phyloP scores from a whole-genome alignment of 1,140 invertebrate species.

The Euglossa dilemma region DNA sequence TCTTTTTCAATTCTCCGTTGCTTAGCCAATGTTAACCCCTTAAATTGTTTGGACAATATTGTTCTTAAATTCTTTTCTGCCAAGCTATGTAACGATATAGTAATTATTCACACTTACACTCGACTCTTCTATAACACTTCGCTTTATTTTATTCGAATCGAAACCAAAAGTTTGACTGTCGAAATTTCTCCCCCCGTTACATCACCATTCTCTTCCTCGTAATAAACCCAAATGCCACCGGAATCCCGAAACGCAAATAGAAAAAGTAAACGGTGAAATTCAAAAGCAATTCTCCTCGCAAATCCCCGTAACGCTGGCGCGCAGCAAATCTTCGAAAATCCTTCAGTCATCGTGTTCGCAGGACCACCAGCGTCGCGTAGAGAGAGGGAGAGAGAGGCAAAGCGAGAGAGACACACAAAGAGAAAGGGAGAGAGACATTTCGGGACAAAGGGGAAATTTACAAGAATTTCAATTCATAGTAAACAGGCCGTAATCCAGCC shows the following conservation, averaged over 20 bases:
- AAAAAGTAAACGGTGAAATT: not conserved
- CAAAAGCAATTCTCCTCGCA: not conserved
- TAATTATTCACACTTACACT: too few relatives aligned
- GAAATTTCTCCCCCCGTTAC: too few relatives aligned
- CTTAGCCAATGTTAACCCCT: too few relatives aligned
- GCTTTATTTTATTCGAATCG: too few relatives aligned
- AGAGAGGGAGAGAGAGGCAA: not conserved
- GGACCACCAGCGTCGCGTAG: not conserved
- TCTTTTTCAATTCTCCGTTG: too few relatives aligned
- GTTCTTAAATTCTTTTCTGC: too few relatives aligned
- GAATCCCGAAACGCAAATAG: not conserved
- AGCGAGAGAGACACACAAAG: slow-evolving; percentile 23
- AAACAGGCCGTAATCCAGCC: slow-evolving; percentile 36
- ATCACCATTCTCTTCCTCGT: too few relatives aligned
- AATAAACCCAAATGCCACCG: too few relatives aligned
- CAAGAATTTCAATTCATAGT: slow-evolving; percentile 49
- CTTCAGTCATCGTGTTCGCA: not conserved
- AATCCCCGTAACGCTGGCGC: not conserved
- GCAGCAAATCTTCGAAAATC: slow-evolving; percentile 1
- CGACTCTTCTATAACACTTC: too few relatives aligned
- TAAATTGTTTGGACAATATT: too few relatives aligned
- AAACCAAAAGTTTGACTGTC: too few relatives aligned
- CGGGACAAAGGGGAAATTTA: slow-evolving; percentile 39
- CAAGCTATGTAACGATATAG: too few relatives aligned
- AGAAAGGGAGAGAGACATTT: not conserved